These are phyloP conservation scores for Gymnocheta viridis DNA, from an alignment of 2,888 invertebrate genomes.

Conservation along the genomic window DNA sequence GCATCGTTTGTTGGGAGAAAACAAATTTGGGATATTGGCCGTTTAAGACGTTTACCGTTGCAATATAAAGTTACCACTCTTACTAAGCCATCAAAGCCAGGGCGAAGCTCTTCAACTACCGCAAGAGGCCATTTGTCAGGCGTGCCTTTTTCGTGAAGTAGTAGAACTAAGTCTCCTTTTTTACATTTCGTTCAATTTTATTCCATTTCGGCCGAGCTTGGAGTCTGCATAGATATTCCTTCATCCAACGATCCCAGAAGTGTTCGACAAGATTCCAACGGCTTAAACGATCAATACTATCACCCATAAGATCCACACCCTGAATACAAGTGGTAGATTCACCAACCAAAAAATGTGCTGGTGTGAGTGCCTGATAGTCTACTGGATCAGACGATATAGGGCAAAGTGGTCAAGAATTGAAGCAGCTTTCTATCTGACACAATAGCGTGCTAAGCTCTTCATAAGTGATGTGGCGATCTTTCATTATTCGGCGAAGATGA, in stretches of 20 bases:
- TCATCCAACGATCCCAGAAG: not conserved
- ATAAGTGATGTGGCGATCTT: not conserved
- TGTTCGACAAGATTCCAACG: not conserved
- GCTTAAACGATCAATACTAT: not conserved
- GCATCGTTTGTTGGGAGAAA: too few species aligned
- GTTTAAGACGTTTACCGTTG: too few species aligned
- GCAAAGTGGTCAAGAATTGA: not conserved
- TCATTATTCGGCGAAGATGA: not conserved
- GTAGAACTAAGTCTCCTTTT: not conserved
- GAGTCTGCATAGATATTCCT: not conserved
- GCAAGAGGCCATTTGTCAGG: too few species aligned
- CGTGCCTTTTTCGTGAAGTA: not conserved
- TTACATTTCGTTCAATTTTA: not conserved
- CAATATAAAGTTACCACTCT: too few species aligned
- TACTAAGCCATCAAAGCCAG: too few species aligned
- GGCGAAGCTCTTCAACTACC: too few species aligned
- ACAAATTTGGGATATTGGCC: too few species aligned
- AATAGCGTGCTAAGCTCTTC: not conserved
- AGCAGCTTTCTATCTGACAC: not conserved
- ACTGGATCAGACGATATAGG: not conserved
- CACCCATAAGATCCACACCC: not conserved
- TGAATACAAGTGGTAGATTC: not conserved
- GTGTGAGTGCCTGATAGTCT: too few species aligned
- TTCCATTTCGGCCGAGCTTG: not conserved
- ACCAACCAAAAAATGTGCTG: not conserved